These are phyloP conservation scores for Heliconius himera DNA, from an alignment of 1,140 invertebrate genomes.

Conservation along the genomic window DNA sequence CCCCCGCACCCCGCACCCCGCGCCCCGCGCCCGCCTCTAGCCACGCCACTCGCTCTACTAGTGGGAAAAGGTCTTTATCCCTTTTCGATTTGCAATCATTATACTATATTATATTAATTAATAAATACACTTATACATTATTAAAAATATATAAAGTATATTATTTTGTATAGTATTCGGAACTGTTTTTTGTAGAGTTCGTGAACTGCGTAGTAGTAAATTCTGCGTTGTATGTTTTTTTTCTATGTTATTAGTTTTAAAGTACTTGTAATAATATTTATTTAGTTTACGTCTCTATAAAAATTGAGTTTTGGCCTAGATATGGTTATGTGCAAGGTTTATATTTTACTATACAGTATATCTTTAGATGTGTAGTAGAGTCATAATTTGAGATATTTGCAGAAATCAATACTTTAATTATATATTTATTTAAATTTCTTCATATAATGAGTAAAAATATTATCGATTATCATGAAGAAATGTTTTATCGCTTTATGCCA, in stretches of 20 bases:
- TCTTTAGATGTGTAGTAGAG: not conserved
- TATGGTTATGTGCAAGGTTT: not conserved
- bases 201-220: slow-evolving; percentile 5
- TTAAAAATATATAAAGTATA: not conserved
- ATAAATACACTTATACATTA: not conserved
- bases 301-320: not conserved
- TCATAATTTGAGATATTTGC: not conserved
- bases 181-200: not conserved
- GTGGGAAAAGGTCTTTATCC: slow-evolving; percentile 36
- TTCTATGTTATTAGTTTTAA: not conserved
- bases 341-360: not conserved
- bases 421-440: not conserved
- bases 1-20: slow-evolving; percentile 29
- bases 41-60: slow-evolving; percentile 22
- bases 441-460: not conserved
- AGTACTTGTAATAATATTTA: not conserved
- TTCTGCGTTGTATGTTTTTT: not conserved
- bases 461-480: not conserved
- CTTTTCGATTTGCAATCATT: slow-evolving; percentile 27
- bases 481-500: not conserved
- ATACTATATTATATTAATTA: not conserved
- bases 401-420: too few species aligned
- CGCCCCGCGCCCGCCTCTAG: slow-evolving; percentile 21
- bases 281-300: not conserved
- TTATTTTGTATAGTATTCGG: not conserved